Conservation (phyloP, 1,140 invertebrate genomes). For the Drosophila bifasciata region DNA sequence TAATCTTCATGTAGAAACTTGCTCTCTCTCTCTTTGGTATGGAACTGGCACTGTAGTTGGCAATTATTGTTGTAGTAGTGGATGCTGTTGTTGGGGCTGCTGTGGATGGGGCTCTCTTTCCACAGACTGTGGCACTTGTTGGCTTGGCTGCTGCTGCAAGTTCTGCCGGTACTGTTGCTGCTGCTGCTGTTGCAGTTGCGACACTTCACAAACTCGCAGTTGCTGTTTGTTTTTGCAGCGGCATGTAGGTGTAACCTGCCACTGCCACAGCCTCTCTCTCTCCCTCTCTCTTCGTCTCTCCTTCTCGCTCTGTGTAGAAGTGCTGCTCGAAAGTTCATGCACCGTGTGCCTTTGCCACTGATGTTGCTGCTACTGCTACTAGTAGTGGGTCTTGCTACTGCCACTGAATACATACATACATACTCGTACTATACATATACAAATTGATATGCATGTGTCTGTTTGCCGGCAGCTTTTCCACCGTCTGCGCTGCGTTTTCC, state of each 20-base stretch:
- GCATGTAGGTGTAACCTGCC: conserved; percentile 51
- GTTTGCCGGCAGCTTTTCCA: conserved; percentile 46
- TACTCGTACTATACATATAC: too few species aligned
- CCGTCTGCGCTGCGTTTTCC: conserved; percentile 17
- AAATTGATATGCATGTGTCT: conserved; percentile 67
- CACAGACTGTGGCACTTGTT: conserved; percentile 69
- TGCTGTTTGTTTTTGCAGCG: conserved; percentile 70
- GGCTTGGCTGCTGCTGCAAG: conserved; percentile 59
- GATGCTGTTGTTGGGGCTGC: conserved; percentile 46
- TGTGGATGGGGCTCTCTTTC: conserved; percentile 40
- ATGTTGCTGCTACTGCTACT: conserved; percentile 2
- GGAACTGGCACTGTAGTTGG: conserved; percentile 48
- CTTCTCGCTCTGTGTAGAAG: conserved; percentile 56
- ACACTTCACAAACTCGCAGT: conserved; percentile 74
- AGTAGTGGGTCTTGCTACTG: background rate
- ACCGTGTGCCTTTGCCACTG: conserved; percentile 53
- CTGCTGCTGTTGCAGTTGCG: conserved; percentile 50
- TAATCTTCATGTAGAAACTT: too few species aligned
- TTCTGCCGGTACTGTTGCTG: conserved; percentile 8
- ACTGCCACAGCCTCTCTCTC: background rate
- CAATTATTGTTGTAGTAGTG: conserved; percentile 27
- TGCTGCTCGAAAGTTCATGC: conserved; percentile 81
- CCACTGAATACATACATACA: conserved; percentile 27
- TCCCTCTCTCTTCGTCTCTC: conserved; percentile 14
- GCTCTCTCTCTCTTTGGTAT: too few species aligned